These are phyloP conservation scores for Diacarnus erythraeanus DNA, from an alignment of 37 sponge, comb jelly and placozoan genomes.

Conservation along the genomic window DNA sequence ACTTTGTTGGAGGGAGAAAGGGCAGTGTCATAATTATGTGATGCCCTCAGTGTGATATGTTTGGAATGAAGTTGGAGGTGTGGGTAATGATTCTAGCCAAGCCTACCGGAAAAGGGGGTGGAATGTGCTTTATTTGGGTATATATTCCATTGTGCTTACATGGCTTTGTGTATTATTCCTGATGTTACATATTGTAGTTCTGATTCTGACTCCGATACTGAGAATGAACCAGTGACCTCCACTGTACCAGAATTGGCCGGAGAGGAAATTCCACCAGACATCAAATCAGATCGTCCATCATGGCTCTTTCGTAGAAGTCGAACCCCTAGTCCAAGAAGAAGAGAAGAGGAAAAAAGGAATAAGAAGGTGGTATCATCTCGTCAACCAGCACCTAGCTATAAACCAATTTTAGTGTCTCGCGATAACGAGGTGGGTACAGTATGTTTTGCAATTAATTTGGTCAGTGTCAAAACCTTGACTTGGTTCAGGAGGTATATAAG, in stretches of 20 bases:
- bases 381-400: background rate
- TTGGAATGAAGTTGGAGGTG: too few species aligned
- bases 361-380: background rate
- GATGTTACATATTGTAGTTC: background rate
- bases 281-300: constrained; percentile 18
- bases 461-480: too few species aligned
- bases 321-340: constrained; percentile 37
- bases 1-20: too few species aligned
- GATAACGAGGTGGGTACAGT: background rate
- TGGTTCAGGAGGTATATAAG: too few species aligned
- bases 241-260: constrained; percentile 24
- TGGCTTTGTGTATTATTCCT: too few species aligned
- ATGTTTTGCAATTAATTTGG: background rate
- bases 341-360: background rate
- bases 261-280: constrained; percentile 43
- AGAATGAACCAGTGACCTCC: constrained; percentile 18
- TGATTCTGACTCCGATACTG: constrained; percentile 4
- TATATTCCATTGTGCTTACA: too few species aligned
- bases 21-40: too few species aligned
- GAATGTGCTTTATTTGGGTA: too few species aligned
- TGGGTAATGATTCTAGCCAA: too few species aligned
- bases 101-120: too few species aligned
- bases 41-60: too few species aligned
- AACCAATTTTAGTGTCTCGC: background rate
- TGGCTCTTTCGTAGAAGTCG: constrained; percentile 67